Percentiles rank a stretch among this genome's conserved stretches.
phyloP scores from a whole-genome alignment of 1,140 invertebrate species.

The Drosophila sechellia region DNA sequence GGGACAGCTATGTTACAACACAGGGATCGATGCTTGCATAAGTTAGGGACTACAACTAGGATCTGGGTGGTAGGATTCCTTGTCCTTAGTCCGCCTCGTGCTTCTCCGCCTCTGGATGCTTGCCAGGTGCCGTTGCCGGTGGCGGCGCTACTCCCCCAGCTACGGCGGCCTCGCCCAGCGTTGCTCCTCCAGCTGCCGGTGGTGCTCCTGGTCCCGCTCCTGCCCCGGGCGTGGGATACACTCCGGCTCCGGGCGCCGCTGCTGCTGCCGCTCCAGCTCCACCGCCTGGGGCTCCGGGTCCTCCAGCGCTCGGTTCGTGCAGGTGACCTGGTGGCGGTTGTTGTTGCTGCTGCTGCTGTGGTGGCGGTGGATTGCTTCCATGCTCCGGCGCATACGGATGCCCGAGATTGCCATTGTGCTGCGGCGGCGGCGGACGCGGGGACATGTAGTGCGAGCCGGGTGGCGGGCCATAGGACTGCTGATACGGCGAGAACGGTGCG shows the following conservation, averaged over 20 bases:
- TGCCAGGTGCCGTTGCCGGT: constrained; percentile 23
- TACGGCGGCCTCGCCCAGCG: constrained; percentile 7
- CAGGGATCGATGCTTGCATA: constrained; percentile 15
- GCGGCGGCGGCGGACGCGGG: constrained; percentile 67
- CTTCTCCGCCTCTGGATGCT: constrained; percentile 55
- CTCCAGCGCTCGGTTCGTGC: constrained; percentile 27
- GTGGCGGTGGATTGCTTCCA: constrained; percentile 37
- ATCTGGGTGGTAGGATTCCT: neutral
- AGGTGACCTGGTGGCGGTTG: constrained; percentile 23
- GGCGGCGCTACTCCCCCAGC: constrained; percentile 4
- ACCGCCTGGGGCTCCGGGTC: constrained; percentile 3
- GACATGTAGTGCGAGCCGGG: constrained; percentile 85
- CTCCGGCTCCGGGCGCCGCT: constrained; percentile 1
- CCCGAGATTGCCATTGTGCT: constrained; percentile 54
- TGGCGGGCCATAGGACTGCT: constrained; percentile 87
- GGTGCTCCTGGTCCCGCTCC: constrained; percentile 5
- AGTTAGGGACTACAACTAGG: constrained; percentile 13
- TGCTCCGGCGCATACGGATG: constrained; percentile 54
- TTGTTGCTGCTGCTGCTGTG: constrained; percentile 33
- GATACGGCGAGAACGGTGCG: constrained; percentile 86
- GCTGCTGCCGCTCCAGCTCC: neutral
- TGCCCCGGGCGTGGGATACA: constrained; percentile 10
- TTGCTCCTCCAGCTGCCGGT: constrained; percentile 6
- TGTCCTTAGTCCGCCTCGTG: constrained; percentile 56
- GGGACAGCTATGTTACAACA: constrained; percentile 58